These are phyloP conservation scores for Antrozous pallidus DNA, from an alignment of 2,797 vertebrate genomes.

Conservation along the genomic window DNA sequence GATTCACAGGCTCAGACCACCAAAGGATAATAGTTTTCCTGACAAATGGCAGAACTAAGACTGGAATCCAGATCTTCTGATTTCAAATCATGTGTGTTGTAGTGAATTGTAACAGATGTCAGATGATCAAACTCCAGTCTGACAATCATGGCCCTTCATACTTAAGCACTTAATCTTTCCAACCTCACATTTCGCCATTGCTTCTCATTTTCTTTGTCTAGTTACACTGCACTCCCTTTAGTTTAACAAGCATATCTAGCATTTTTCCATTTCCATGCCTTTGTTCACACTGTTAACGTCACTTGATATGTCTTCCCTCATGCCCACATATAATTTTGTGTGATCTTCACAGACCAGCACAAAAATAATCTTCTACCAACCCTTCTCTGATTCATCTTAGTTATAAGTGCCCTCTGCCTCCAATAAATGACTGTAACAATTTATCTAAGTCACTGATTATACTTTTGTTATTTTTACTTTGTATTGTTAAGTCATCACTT, in stretches of 20 bases:
- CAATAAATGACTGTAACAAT: not conserved
- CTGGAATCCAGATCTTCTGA: not conserved
- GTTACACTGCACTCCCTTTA: not conserved
- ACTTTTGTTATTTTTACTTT: slow-evolving; percentile 12
- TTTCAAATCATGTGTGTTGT: not conserved
- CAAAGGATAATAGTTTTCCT: not conserved
- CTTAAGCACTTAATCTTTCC: not conserved
- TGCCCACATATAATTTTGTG: not conserved
- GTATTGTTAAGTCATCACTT: slow-evolving; percentile 18
- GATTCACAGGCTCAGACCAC: not conserved
- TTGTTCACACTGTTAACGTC: not conserved
- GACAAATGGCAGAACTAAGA: not conserved
- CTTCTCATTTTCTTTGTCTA: not conserved
- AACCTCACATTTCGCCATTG: not conserved
- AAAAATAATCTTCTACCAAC: not conserved
- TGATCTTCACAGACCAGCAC: not conserved
- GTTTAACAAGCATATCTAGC: not conserved
- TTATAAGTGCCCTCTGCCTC: not conserved
- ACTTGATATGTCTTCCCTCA: not conserved
- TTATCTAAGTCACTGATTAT: not conserved
- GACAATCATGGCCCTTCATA: not conserved
- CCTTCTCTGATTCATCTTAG: not conserved
- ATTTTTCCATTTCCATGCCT: not conserved
- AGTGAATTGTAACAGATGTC: not conserved
- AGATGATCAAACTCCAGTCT: not conserved